phyloP scores from a whole-genome alignment of 2,888 invertebrate species.

The Megaustenia siamemsis region DNA sequence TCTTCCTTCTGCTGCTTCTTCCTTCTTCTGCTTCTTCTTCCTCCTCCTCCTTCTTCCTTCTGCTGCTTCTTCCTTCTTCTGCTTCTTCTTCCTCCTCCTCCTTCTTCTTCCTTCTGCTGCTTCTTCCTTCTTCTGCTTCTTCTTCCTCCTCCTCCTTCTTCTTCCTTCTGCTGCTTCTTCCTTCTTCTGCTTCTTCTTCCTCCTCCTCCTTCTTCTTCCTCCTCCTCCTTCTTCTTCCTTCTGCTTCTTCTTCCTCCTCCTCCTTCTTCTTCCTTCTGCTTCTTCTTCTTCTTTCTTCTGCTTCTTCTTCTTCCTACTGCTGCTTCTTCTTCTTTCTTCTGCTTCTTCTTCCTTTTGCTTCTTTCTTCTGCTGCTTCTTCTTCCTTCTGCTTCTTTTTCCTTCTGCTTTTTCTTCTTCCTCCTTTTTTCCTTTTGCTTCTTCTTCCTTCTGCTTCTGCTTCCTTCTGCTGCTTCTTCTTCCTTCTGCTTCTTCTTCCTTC shows the following conservation, averaged over 20 bases:
- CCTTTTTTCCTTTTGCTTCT: background rate
- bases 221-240: background rate
- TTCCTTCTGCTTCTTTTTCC: constrained; percentile 10
- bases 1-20: too few species aligned
- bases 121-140: background rate
- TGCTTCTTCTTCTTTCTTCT: background rate
- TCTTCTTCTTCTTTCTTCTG: background rate
- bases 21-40: too few species aligned
- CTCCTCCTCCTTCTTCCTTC: background rate
- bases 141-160: background rate
- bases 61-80: background rate
- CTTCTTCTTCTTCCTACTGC: background rate
- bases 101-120: background rate
- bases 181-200: background rate
- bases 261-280: background rate
- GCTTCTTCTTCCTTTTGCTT: background rate
- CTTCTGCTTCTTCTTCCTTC: background rate
- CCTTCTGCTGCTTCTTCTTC: background rate
- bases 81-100: constrained; percentile 1
- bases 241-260: background rate
- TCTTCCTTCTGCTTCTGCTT: background rate
- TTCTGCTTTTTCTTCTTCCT: background rate
- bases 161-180: background rate
- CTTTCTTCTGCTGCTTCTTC: background rate
- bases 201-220: background rate